phyloP scores from a whole-genome alignment of 1,140 invertebrate species.

The Thrips palmi region DNA sequence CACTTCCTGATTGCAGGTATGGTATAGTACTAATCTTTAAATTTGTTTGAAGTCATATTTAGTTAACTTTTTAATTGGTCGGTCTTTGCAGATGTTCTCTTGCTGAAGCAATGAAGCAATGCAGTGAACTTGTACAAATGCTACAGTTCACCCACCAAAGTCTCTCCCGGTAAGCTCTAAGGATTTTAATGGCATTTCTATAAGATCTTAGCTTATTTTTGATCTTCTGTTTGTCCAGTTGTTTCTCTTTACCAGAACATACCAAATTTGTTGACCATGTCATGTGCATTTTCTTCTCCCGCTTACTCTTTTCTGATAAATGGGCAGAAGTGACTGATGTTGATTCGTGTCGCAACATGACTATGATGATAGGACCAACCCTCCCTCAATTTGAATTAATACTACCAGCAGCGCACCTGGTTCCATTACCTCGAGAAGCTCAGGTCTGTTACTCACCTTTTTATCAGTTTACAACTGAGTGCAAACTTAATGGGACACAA shows the following conservation, averaged over 20 bases:
- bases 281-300: constrained; percentile 30
- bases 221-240: constrained; percentile 18
- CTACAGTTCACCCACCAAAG: constrained; percentile 31
- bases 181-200: background rate
- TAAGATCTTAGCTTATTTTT: constrained; percentile 5
- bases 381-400: constrained; percentile 20
- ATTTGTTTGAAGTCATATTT: background rate
- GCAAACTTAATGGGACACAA: background rate
- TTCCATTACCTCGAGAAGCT: constrained; percentile 52
- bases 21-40: background rate
- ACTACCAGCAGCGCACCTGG: constrained; percentile 28
- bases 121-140: constrained; percentile 26
- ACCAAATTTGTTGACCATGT: constrained; percentile 30
- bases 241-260: constrained; percentile 25
- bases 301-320: too few species aligned
- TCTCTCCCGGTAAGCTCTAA: constrained; percentile 18
- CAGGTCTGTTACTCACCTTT: constrained; percentile 17
- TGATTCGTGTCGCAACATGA: too few species aligned
- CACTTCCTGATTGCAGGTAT: constrained; percentile 12
- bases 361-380: background rate
- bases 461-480: background rate
- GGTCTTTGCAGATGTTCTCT: constrained; percentile 15
- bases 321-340: too few species aligned
- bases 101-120: constrained; percentile 27
- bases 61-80: background rate